Conservation (phyloP, 2,888 invertebrate species). For the Synanthedon formicaeformis region DNA sequence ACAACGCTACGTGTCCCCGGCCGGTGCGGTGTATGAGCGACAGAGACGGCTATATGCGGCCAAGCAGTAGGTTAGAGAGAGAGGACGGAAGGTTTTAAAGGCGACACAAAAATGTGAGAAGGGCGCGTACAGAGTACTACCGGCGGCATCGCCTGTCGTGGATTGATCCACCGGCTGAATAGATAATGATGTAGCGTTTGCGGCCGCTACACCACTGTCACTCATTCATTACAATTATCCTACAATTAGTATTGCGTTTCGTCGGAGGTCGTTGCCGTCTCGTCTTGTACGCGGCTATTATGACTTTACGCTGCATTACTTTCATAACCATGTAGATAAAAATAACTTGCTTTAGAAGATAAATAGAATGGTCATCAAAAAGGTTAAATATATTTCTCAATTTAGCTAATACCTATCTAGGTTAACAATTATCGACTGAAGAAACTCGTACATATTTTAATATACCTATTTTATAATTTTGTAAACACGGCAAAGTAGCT, state of each 20-base stretch:
- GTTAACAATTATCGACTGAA: too few relatives aligned
- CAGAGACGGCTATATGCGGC: slow-evolving; percentile 20
- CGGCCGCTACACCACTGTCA: slow-evolving; percentile 29
- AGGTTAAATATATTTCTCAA: too few relatives aligned
- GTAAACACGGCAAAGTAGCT: too few relatives aligned
- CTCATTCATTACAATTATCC: slow-evolving; percentile 53
- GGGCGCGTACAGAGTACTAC: slow-evolving; percentile 37
- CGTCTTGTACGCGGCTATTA: neutral
- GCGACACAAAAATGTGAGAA: slow-evolving; percentile 51
- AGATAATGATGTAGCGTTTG: slow-evolving; percentile 43
- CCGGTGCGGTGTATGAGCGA: slow-evolving; percentile 32
- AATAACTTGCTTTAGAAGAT: too few relatives aligned
- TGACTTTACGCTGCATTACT: neutral
- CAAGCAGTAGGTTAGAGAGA: slow-evolving; percentile 14
- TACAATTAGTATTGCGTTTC: slow-evolving; percentile 37
- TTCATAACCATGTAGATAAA: neutral
- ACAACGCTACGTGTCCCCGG: slow-evolving; percentile 40
- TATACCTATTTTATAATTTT: too few relatives aligned
- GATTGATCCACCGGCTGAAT: slow-evolving; percentile 48
- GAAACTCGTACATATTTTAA: too few relatives aligned
- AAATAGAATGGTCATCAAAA: too few relatives aligned
- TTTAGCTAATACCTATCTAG: too few relatives aligned
- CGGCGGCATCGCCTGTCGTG: slow-evolving; percentile 24
- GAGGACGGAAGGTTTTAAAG: slow-evolving; percentile 30
- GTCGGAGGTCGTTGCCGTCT: slow-evolving; percentile 44